Evolutionary conservation across 2,888 invertebrate genomes (phyloP), one percentile per base, ranked within the genome.

Genomic region (Andricus quercusramuli): DNA sequence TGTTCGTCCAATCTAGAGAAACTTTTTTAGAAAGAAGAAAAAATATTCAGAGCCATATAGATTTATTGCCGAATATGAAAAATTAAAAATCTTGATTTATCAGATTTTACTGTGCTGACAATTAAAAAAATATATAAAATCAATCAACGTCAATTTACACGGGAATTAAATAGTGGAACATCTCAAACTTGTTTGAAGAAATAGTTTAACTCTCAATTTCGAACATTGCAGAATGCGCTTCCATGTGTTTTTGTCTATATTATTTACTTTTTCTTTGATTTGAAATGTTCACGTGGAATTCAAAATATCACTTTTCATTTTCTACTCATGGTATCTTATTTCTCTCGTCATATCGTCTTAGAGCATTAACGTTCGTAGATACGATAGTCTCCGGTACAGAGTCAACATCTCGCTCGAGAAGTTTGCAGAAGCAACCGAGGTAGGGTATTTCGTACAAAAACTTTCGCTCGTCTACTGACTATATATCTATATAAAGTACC

Each of bases 291-390:
- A 51, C 20, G 32, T 70, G 20, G 32, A 51, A 51, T n/a, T 51
- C 13, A 25, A 51, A 70, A 51, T 29, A 51, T 51, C 29, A 51
- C n/a, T 32, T 70, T 70, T 51, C 70, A 32, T 51, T 70, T 70
- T 51, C 29, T 70, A 13, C 29, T 20, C 29, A 15, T 70, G n/a
- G 29, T 70, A 70, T 70, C 51, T 47, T 70, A 70, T 68, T 68
- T 68, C 68, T 68, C 47, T 68, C 68, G 44, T 47, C 22, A 68
- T 68, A 68, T 70, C 51, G 70, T 70, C 51, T 51, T 70, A 29
- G 70, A 29, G 70, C 70, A 51, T 70, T 70, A 70, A 70, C 70
- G 70, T 51, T 70, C 70, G 20, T 47, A 32, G 47, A 70, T 70
- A 51, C 47, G 51, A 70, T 68, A 68, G 15, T 47, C 47, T 70